These are phyloP conservation scores for Canis aureus DNA, from an alignment of 2,113 vertebrate genomes.

Conservation along the genomic window DNA sequence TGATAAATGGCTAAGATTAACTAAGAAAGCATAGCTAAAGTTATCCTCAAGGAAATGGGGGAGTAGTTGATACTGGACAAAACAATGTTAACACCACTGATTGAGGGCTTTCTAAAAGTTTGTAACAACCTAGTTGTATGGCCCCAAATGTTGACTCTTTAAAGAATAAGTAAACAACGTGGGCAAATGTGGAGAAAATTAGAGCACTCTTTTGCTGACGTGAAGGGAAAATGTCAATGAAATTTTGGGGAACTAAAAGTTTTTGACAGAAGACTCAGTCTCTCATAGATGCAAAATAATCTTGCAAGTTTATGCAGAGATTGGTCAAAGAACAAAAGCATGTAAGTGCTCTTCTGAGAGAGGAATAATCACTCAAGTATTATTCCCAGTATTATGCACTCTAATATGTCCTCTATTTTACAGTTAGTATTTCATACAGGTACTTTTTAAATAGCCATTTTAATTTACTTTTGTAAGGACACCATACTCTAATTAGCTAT, in stretches of 20 bases:
- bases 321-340: background rate
- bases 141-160: background rate
- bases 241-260: background rate
- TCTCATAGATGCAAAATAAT: constrained; percentile 26
- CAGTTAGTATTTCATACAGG: background rate
- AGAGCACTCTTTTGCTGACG: background rate
- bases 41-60: background rate
- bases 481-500: background rate
- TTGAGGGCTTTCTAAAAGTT: background rate
- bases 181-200: background rate
- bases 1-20: constrained; percentile 1
- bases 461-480: constrained; percentile 23
- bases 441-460: background rate
- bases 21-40: background rate
- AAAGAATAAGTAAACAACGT: background rate
- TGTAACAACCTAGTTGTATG: background rate
- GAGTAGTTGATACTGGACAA: background rate
- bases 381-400: background rate
- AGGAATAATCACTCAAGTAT: background rate
- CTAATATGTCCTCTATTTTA: background rate
- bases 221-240: background rate
- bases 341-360: background rate
- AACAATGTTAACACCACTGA: background rate
- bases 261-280: constrained; percentile 7
- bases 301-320: background rate